Percentiles rank a stretch among this genome's conserved stretches.
Conservation (phyloP, 2,797 vertebrate genomes). For the Phrynocephalus guinanensis region DNA sequence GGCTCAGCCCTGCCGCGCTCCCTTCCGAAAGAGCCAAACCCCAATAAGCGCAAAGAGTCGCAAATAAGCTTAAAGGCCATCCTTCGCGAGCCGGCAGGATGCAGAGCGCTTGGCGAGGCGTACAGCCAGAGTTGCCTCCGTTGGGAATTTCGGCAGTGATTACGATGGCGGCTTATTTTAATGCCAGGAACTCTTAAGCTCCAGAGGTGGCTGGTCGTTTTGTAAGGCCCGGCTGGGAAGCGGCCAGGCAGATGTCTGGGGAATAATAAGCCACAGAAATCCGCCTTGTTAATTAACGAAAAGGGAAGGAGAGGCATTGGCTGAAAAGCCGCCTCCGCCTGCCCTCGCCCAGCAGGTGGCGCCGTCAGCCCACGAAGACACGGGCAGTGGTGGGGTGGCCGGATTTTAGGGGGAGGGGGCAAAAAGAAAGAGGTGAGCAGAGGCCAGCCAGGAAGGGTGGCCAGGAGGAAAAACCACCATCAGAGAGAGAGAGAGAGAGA, state of each 20-base stretch:
- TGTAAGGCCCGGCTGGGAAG: background rate
- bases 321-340: accelerated
- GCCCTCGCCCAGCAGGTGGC: background rate
- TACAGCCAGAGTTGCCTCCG: background rate
- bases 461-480: slow-evolving; percentile 24
- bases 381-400: background rate
- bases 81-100: too few species aligned
- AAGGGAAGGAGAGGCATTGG: too few species aligned
- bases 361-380: too few species aligned
- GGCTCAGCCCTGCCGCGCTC: background rate
- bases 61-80: background rate
- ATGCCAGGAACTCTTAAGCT: too few species aligned
- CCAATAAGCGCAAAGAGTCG: too few species aligned
- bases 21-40: background rate
- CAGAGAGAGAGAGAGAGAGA: too few species aligned
- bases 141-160: background rate
- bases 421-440: too few species aligned
- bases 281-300: background rate
- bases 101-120: too few species aligned
- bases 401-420: background rate
- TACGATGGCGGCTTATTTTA: background rate
- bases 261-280: background rate
- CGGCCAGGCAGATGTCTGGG: background rate
- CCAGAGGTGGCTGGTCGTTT: background rate
- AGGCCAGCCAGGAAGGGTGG: background rate